Evolutionary conservation across 2,888 invertebrate genomes (phyloP), one percentile per base, ranked within the genome.

Genomic region (Syrista parreyssii): DNA sequence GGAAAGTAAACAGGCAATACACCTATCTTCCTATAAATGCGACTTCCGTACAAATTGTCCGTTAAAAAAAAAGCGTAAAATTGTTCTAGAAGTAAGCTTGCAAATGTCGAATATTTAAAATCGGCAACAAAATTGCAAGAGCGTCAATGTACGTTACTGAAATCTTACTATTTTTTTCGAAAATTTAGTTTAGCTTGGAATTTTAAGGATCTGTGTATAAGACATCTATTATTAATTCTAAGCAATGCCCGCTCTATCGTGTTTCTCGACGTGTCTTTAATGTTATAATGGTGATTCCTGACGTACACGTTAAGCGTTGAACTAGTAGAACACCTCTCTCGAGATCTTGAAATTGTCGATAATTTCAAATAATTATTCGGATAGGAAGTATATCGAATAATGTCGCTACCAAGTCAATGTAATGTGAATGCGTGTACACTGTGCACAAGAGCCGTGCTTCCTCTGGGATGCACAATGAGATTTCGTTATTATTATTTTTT

Each of bases 401-500:
- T 55, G 23, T 55, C 23, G 23, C 55, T 55, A 23, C 55, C 55
- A 55, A 55, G 55, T 55, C 55, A 55, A 55, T 55, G 55, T 55
- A 55, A 55, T 55, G 23, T 55, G 2, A 55, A 55, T 55, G 55
- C 55, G 55, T 55, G 55, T 55, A 55, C 55, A 55, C 23, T 55
- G 55, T 55, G 55, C 23, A 55, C 23, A 55, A 55, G 23, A 23
- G 9, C 23, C 55, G 55, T 55, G 55, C 23, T 55, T 55, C 55
- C 55, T 55, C 23, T 55, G 55, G 9, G 23, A 23, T 55, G 55
- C 55, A 55, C 55, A 55, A 55, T 55, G 23, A 71, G 33, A 71
- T 33, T 33, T 71, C 71, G 71, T 71, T 32, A 15, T 71, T n/a
- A 68, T n/a, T 71, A 71, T 71, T 71, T 71, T 33, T 71, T 71